Percentiles rank a stretch among this genome's conserved stretches.
Evolutionary conservation across 1,140 invertebrate species (phyloP).

Genomic region (Drosophila kikkawai): DNA sequence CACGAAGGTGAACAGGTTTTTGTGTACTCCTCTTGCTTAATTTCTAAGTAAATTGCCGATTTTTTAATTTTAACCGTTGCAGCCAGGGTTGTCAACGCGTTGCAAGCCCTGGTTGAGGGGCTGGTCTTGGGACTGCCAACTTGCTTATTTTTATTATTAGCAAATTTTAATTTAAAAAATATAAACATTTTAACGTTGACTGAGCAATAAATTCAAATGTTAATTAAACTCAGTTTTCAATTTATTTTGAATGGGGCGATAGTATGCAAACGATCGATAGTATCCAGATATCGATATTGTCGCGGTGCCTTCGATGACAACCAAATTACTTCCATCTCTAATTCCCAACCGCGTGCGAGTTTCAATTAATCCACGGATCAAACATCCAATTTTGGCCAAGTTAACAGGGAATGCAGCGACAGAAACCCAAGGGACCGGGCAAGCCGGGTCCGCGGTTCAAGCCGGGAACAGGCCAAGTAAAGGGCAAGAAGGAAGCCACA

Average conservation of each 20-base stretch:
- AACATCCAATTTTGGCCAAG: neutral
- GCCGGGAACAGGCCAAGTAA: constrained; percentile 4
- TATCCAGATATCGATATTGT: neutral
- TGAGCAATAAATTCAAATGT: neutral
- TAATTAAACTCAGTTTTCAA: neutral
- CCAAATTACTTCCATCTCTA: constrained; percentile 2
- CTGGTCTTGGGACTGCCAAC: neutral
- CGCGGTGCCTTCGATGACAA: neutral
- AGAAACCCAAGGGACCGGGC: constrained; percentile 47
- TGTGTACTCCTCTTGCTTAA: neutral
- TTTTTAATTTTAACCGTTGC: constrained; percentile 16
- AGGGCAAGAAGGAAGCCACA: neutral
- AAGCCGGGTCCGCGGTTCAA: constrained; percentile 32
- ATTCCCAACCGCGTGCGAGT: constrained; percentile 22
- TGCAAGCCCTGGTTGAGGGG: neutral
- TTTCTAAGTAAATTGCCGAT: too few relatives aligned
- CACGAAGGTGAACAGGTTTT: neutral
- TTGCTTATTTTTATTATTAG: neutral
- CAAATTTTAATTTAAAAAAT: neutral
- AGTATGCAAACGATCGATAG: neutral
- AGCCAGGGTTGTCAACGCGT: neutral
- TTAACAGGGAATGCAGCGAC: constrained; percentile 49
- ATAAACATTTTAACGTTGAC: neutral
- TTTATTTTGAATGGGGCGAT: neutral
- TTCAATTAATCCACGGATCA: neutral